A percentile compares a stretch with the other conserved stretches of the same genome.
Evolutionary conservation across 2,797 vertebrate genomes (phyloP).

Genomic region (Agapornis canus): DNA sequence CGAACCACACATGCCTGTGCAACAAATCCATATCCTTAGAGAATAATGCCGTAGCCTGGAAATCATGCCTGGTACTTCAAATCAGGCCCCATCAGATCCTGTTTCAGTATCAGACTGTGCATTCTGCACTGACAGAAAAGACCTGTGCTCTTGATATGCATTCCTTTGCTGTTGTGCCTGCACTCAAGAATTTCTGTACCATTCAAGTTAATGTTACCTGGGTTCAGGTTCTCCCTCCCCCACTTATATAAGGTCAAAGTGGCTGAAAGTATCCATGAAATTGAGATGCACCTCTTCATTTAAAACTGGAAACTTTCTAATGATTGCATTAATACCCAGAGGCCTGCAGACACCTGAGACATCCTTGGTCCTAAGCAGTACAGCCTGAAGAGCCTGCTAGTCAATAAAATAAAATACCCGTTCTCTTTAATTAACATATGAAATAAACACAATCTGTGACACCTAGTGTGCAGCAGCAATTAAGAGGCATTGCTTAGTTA

Average conservation of each 20-base stretch:
- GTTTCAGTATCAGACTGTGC: neutral
- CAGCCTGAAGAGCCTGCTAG: slow-evolving; percentile 76
- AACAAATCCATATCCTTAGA: neutral
- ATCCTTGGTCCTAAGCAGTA: slow-evolving; percentile 73
- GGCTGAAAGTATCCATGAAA: slow-evolving; percentile 60
- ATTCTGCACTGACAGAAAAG: neutral
- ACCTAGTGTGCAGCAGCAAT: slow-evolving; percentile 92
- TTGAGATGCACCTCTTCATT: slow-evolving; percentile 65
- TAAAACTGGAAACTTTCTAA: slow-evolving; percentile 83
- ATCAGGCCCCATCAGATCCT: neutral
- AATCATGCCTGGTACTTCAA: neutral
- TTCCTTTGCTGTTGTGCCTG: neutral
- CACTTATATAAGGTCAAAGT: slow-evolving; percentile 16
- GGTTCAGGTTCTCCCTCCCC: slow-evolving; percentile 14
- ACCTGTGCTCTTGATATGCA: neutral
- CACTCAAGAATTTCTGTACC: neutral
- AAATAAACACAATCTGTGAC: slow-evolving; percentile 88
- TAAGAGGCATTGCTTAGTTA: slow-evolving; percentile 92
- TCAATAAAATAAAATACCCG: slow-evolving; percentile 85
- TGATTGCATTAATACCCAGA: slow-evolving; percentile 85
- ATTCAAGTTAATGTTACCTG: neutral
- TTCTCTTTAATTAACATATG: slow-evolving; percentile 91
- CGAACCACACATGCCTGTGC: accelerated
- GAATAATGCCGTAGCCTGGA: neutral
- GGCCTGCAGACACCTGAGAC: slow-evolving; percentile 83